A percentile compares a stretch with the other conserved stretches of the same genome.
Conservation (phyloP, 2,888 invertebrate genomes). For the Dynastes tityus region DNA sequence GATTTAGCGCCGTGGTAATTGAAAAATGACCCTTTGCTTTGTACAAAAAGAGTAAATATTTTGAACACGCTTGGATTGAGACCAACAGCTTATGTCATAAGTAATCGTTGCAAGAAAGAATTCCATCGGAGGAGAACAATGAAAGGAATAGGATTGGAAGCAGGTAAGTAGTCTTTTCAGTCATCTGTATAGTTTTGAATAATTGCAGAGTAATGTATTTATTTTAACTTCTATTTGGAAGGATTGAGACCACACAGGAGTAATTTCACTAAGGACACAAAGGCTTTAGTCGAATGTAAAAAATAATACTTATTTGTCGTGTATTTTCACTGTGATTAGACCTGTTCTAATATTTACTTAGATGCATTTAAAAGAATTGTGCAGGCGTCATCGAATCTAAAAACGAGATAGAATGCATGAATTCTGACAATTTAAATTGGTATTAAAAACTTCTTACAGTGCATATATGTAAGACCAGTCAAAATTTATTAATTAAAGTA, state of each 20-base stretch:
- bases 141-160: conserved; percentile 14
- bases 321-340: too few species aligned
- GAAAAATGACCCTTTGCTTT: not conserved
- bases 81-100: conserved; percentile 39
- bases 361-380: too few species aligned
- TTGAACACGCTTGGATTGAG: conserved; percentile 30
- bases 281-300: too few species aligned
- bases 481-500: too few species aligned
- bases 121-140: conserved; percentile 12
- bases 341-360: too few species aligned
- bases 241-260: conserved; percentile 10
- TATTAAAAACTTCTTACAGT: too few species aligned
- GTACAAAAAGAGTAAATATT: conserved; percentile 28
- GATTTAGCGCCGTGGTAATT: not conserved
- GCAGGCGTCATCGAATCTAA: too few species aligned
- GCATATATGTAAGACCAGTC: too few species aligned
- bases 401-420: too few species aligned
- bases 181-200: conserved; percentile 15
- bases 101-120: conserved; percentile 9
- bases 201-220: conserved; percentile 38
- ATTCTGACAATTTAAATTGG: too few species aligned
- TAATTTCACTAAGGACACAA: not conserved
- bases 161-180: conserved; percentile 33
- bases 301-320: too few species aligned
- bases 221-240: conserved; percentile 22